These are phyloP conservation scores for Scolopax rusticola DNA, from an alignment of 2,797 vertebrate genomes.

Conservation along the genomic window DNA sequence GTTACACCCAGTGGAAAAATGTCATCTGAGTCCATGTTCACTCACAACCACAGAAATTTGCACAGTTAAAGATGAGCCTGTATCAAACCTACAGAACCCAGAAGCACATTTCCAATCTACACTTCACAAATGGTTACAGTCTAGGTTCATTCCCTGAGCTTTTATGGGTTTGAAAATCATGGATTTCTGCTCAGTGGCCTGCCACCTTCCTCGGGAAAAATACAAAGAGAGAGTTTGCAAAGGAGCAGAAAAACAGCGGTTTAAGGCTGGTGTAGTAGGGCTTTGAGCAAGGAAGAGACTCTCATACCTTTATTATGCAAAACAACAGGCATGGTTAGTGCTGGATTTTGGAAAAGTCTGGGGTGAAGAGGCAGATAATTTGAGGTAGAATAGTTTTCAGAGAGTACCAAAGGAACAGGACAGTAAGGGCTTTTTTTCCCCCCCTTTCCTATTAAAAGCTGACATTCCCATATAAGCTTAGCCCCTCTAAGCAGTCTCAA, in stretches of 20 bases:
- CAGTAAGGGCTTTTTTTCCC: accelerated
- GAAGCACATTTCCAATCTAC: neutral
- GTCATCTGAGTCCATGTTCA: neutral
- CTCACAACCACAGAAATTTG: neutral
- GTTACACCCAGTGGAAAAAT: neutral
- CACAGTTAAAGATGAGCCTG: neutral
- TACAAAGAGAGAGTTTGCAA: neutral
- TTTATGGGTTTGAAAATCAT: neutral
- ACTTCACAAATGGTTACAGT: neutral
- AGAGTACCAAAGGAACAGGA: neutral
- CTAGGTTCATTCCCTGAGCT: neutral
- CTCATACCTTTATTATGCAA: neutral
- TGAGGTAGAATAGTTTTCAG: neutral
- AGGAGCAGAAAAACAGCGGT: neutral
- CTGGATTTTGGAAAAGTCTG: neutral
- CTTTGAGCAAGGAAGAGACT: neutral
- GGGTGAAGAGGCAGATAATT: neutral
- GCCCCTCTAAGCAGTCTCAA: neutral
- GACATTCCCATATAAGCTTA: accelerated
- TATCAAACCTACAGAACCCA: neutral
- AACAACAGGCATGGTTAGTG: neutral
- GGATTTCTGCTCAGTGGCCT: neutral
- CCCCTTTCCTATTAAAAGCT: neutral
- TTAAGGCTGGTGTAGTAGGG: neutral
- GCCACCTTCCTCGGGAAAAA: neutral